A percentile compares a stretch with the other conserved stretches of the same genome.
phyloP scores from a whole-genome alignment of 2,797 vertebrate species.

The Ptychadena robeensis region DNA sequence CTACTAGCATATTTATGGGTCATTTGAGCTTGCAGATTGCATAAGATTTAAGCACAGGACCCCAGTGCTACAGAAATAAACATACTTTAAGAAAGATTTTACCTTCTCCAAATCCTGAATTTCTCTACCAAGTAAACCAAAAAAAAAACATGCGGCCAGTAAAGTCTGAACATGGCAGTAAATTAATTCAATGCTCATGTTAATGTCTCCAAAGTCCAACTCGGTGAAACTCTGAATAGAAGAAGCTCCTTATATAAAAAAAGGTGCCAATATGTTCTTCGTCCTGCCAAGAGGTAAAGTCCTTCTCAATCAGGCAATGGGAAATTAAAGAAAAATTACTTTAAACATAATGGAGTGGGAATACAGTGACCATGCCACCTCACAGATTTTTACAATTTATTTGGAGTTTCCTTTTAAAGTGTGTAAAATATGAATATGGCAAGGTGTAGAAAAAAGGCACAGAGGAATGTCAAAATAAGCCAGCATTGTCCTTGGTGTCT shows the following conservation, averaged over 20 bases:
- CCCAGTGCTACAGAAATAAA: too few species aligned
- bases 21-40: too few species aligned
- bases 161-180: not conserved
- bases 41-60: not conserved
- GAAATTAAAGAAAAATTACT: not conserved
- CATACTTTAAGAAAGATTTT: not conserved
- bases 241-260: not conserved
- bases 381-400: not conserved
- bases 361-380: not conserved
- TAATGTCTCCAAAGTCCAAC: not conserved
- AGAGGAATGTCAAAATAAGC: constrained; percentile 9
- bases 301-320: not conserved
- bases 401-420: not conserved
- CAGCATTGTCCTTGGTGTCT: not conserved
- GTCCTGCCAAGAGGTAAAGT: not conserved
- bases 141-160: not conserved
- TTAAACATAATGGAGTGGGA: not conserved
- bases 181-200: not conserved
- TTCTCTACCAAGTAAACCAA: not conserved
- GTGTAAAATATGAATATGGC: not conserved
- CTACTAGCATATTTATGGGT: not conserved
- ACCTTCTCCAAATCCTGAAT: not conserved
- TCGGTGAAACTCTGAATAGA: not conserved
- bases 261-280: not conserved
- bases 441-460: not conserved